Base-by-base conservation (phyloP, 2,113 vertebrate genomes). In the Bubalus kerabau region DNA sequence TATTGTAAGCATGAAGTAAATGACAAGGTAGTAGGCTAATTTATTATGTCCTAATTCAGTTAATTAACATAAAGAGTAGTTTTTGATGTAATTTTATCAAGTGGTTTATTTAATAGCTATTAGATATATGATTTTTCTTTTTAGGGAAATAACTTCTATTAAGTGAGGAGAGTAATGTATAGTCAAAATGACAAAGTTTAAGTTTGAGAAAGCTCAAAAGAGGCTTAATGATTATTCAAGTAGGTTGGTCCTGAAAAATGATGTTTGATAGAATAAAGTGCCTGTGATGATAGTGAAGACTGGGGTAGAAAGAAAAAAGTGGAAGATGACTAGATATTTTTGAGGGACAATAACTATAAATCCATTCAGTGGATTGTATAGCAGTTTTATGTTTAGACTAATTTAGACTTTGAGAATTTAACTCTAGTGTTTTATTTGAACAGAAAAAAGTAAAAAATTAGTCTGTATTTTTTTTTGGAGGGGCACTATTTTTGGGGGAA, bases 351-450 rank as follows among this genome's bases (percentile, higher is more conserved):
- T 95, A 62, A 95, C 10, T 95, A 57, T 88, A 95, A 97, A 97
- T 97, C 91, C 92, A 96, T 94, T 96, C 6, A 82, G 23, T 97
- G 93, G 93, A 36, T 97, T 98, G 89, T 90, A 14, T 76, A 82
- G 40, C 17, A 90, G 87, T 84, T 94, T 95, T 96, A 87, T 84
- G 57, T 95, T 97, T 96, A 83, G 93, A 98, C 93, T 98, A 96
- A 92, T 96, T 97, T 97, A 96, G 97, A 97, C 94, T 93, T 59
- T 85, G 87, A 95, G 48, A 93, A 96, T 96, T 96, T 96, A 93
- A 87, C 59, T 78, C 60, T 95, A 62, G 59, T 90, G 97, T 94
- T 96, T 93, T 97, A 97, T 95, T 96, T 98, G 95, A 96, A 93
- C 52, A 94, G 5, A 76, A 95, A 87, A 95, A 97, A 36, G 36